A percentile compares a stretch with the other conserved stretches of the same genome.
Conservation (phyloP, 2,888 invertebrate species). For the Agonopterix arenella region DNA sequence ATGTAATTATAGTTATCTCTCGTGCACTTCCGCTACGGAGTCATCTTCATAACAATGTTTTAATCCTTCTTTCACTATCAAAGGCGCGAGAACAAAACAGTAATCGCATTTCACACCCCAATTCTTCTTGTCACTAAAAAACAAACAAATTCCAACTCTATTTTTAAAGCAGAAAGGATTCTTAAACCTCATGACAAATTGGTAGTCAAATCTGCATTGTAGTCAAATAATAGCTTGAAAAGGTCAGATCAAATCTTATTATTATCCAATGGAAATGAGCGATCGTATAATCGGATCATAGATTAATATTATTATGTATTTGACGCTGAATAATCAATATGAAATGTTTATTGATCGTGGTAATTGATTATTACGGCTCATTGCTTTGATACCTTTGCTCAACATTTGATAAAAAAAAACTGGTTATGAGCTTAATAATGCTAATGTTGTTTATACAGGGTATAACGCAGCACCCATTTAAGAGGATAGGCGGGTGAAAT, state of each 20-base stretch:
- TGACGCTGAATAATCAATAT: conserved; percentile 12
- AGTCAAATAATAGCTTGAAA: conserved; percentile 10
- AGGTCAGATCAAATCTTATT: conserved; percentile 16
- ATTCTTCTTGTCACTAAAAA: not conserved
- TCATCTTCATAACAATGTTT: too few species aligned
- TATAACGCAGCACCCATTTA: too few species aligned
- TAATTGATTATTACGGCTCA: not conserved
- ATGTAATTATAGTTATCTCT: too few species aligned
- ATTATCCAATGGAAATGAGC: conserved; percentile 9
- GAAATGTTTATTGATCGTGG: conserved; percentile 6
- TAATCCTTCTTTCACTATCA: not conserved
- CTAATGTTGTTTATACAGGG: too few species aligned
- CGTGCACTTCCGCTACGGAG: too few species aligned
- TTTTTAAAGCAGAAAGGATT: not conserved
- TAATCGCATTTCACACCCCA: conserved; percentile 5
- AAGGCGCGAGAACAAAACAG: conserved; percentile 7
- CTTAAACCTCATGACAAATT: not conserved
- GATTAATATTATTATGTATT: conserved; percentile 3
- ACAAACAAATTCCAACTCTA: not conserved
- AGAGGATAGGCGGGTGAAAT: too few species aligned
- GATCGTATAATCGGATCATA: conserved; percentile 7
- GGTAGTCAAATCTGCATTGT: not conserved
- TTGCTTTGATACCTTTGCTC: too few species aligned
- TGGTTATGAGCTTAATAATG: too few species aligned
- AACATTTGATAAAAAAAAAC: too few species aligned